These are phyloP conservation scores for Bombus balteatus DNA, from an alignment of 1,140 invertebrate species.

Conservation along the genomic window DNA sequence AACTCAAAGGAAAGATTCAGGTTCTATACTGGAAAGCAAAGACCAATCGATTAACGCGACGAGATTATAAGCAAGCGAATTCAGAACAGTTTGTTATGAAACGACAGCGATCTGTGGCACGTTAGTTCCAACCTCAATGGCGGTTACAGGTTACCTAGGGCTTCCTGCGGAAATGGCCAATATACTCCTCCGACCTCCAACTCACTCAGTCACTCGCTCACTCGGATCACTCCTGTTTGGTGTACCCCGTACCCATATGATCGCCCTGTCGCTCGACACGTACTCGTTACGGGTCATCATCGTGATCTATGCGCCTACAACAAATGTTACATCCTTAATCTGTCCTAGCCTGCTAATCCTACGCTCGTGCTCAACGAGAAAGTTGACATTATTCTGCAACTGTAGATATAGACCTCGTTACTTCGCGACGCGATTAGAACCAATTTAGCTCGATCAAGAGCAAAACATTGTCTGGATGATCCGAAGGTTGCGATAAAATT, in stretches of 20 bases:
- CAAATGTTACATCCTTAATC: constrained; percentile 75
- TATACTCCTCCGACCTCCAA: constrained; percentile 80
- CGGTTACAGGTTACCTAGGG: constrained; percentile 80
- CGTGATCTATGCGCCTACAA: constrained; percentile 76
- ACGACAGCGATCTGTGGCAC: constrained; percentile 73
- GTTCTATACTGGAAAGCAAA: background rate
- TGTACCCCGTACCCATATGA: constrained; percentile 68
- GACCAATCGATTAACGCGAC: constrained; percentile 39
- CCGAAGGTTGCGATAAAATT: background rate
- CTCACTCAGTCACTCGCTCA: constrained; percentile 67
- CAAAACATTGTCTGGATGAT: background rate
- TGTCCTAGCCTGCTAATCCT: constrained; percentile 62
- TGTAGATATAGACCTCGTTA: background rate
- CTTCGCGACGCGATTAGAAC: constrained; percentile 1
- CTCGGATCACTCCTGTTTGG: constrained; percentile 68
- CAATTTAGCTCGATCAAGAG: background rate
- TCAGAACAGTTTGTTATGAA: constrained; percentile 73
- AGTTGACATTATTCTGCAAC: constrained; percentile 43
- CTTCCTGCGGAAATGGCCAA: constrained; percentile 82
- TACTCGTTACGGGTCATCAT: constrained; percentile 76
- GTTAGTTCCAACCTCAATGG: constrained; percentile 78
- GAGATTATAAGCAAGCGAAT: constrained; percentile 54
- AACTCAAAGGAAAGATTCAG: background rate
- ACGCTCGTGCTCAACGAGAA: constrained; percentile 61
- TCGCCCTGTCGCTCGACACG: constrained; percentile 70